Evolutionary conservation across 2,888 invertebrate species (phyloP).

Genomic region (Dryococelus australis): DNA sequence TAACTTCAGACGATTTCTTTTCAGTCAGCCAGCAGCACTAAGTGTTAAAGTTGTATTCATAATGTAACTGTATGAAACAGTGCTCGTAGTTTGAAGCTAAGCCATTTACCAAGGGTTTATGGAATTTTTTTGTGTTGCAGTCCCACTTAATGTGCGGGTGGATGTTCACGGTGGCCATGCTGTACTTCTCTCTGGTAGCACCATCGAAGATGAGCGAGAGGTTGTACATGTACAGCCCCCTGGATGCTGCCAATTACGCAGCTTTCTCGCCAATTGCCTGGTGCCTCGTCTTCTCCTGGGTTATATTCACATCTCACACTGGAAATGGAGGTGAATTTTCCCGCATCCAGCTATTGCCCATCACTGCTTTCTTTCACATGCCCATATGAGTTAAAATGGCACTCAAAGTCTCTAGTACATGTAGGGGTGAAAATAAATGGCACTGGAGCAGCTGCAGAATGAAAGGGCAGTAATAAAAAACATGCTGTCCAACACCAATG

Average conservation of each 20-base stretch:
- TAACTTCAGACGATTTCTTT: too few species aligned
- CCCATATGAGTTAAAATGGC: too few species aligned
- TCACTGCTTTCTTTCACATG: too few species aligned
- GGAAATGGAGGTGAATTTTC: slow-evolving; percentile 63
- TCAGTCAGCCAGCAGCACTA: too few species aligned
- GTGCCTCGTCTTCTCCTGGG: slow-evolving; percentile 73
- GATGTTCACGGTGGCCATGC: slow-evolving; percentile 61
- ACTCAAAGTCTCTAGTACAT: too few species aligned
- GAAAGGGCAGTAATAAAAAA: too few species aligned
- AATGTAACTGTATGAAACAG: too few species aligned
- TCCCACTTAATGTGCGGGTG: slow-evolving; percentile 65
- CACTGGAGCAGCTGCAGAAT: too few species aligned
- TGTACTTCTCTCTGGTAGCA: slow-evolving; percentile 65
- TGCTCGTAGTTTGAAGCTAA: too few species aligned
- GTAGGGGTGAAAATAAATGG: too few species aligned
- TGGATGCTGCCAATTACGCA: slow-evolving; percentile 72
- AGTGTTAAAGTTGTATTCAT: too few species aligned
- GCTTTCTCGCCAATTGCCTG: slow-evolving; percentile 75
- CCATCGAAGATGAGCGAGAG: slow-evolving; percentile 71
- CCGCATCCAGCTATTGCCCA: neutral
- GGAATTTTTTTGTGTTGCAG: slow-evolving; percentile 51
- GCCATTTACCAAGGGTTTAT: neutral
- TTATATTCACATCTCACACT: slow-evolving; percentile 69
- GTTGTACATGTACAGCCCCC: slow-evolving; percentile 67
- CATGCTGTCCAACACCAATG: too few species aligned